phyloP scores from a whole-genome alignment of 2,797 vertebrate species.

The Rhabdomys pumilio region DNA sequence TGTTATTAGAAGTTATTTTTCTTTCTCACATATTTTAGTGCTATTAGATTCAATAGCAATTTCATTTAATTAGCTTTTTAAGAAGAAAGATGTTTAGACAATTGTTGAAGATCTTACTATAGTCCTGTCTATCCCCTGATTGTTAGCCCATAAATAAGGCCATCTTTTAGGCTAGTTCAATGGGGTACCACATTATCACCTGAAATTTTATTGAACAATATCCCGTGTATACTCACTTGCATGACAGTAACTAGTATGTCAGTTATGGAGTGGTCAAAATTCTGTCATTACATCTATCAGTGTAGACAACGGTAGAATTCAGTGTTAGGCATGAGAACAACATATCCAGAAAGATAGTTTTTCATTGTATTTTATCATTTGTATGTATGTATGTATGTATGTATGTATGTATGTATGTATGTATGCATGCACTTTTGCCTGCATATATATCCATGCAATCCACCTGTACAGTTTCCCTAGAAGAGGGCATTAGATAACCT shows the following conservation, averaged over 20 bases:
- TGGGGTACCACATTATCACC: background rate
- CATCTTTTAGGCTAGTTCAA: background rate
- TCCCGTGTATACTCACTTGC: background rate
- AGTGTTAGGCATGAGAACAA: background rate
- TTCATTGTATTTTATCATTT: background rate
- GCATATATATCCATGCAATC: too few species aligned
- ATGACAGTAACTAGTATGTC: background rate
- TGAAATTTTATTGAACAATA: background rate
- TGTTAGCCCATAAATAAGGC: background rate
- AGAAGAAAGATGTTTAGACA: conserved; percentile 20
- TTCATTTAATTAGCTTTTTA: conserved; percentile 55
- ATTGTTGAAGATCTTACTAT: background rate
- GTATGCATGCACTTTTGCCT: too few species aligned
- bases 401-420: background rate
- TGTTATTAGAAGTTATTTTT: background rate
- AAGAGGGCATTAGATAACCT: background rate
- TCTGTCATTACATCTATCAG: background rate
- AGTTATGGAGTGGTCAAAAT: background rate
- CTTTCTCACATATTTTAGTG: background rate
- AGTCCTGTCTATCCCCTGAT: background rate
- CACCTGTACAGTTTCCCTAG: background rate
- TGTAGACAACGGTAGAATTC: conserved; percentile 6
- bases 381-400: background rate
- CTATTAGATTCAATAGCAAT: conserved; percentile 35
- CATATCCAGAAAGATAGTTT: background rate